A percentile compares a stretch with the other conserved stretches of the same genome.
Conservation (phyloP, 2,113 vertebrate species). For the Antennarius striatus region DNA sequence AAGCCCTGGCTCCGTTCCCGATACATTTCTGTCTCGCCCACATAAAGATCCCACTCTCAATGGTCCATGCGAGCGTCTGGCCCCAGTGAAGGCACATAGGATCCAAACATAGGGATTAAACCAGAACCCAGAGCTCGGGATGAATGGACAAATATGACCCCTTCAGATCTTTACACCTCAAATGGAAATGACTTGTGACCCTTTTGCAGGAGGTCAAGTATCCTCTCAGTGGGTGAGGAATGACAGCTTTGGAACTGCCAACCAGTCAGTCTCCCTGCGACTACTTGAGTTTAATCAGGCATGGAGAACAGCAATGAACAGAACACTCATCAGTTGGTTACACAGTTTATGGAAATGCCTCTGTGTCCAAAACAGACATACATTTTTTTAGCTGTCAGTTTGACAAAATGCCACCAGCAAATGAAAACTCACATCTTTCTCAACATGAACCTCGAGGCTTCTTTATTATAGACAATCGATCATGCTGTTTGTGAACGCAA, state of each 20-base stretch:
- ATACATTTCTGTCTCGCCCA: constrained; percentile 69
- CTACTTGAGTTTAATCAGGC: constrained; percentile 2
- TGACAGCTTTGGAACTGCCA: constrained; percentile 75
- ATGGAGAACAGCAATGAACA: background rate
- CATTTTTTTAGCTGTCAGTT: background rate
- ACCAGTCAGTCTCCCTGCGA: constrained; percentile 73
- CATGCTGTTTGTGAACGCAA: too few relatives aligned
- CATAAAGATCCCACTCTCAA: constrained; percentile 78
- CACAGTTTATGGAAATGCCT: too few relatives aligned
- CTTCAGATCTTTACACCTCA: constrained; percentile 73
- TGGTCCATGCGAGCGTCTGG: constrained; percentile 68
- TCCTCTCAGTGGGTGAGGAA: constrained; percentile 75
- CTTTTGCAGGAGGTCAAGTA: constrained; percentile 81
- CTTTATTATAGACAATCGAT: too few relatives aligned
- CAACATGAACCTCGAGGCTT: too few relatives aligned
- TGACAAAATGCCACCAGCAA: background rate
- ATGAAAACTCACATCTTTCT: too few relatives aligned
- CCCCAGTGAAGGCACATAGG: constrained; percentile 52
- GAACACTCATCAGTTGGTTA: too few relatives aligned
- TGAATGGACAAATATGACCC: constrained; percentile 56
- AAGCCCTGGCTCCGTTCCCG: constrained; percentile 60
- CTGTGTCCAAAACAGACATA: too few relatives aligned
- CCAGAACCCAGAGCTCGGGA: constrained; percentile 55
- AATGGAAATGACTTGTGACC: constrained; percentile 84
- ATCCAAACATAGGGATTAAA: constrained; percentile 79